These are phyloP conservation scores for Alca torda DNA, from an alignment of 2,797 vertebrate genomes.

Conservation along the genomic window DNA sequence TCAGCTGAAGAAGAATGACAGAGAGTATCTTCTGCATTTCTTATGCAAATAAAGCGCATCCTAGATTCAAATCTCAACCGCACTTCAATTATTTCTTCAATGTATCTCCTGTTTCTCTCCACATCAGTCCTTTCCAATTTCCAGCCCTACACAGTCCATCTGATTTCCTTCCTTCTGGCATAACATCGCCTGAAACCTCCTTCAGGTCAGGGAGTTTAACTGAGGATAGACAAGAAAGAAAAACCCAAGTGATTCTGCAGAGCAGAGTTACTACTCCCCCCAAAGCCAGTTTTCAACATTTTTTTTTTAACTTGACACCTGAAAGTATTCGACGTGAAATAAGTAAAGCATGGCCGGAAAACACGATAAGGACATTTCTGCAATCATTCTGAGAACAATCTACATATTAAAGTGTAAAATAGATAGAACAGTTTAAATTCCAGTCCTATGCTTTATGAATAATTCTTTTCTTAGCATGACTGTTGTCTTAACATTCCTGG, in stretches of 20 bases:
- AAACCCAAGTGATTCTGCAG: background rate
- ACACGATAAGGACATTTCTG: background rate
- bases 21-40: background rate
- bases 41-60: background rate
- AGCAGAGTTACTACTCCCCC: background rate
- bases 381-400: background rate
- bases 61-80: background rate
- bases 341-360: background rate
- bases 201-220: background rate
- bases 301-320: background rate
- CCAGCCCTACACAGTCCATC: background rate
- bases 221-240: slow-evolving; percentile 7
- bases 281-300: background rate
- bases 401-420: background rate
- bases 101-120: background rate
- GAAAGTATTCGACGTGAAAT: background rate
- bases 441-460: background rate
- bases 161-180: background rate
- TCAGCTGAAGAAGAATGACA: background rate
- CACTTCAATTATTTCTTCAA: background rate
- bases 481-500: background rate
- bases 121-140: background rate
- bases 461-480: background rate
- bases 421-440: background rate
- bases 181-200: slow-evolving; percentile 8